phyloP scores from a whole-genome alignment of 2,888 invertebrate genomes.

The Cephus spinipes region DNA sequence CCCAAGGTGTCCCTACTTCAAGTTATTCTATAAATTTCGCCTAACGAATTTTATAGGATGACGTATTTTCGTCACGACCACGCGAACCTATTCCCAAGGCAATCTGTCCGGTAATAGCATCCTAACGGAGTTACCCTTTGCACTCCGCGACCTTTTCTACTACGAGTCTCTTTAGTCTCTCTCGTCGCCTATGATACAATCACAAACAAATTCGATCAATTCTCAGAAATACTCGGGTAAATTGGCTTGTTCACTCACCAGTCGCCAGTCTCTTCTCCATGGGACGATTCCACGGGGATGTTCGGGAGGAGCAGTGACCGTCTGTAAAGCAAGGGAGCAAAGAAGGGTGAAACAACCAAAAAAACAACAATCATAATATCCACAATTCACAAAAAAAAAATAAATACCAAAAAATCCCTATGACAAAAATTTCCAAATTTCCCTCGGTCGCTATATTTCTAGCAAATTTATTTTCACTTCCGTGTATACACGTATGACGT shows the following conservation, averaged over 20 bases:
- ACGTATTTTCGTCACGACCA: constrained; percentile 36
- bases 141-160: constrained; percentile 24
- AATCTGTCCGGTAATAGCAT: constrained; percentile 45
- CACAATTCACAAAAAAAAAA: neutral
- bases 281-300: neutral
- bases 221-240: constrained; percentile 34
- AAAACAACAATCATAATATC: constrained; percentile 19
- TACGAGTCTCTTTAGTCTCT: constrained; percentile 19
- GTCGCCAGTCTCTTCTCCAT: constrained; percentile 6
- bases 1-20: neutral
- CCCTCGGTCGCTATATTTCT: no score
- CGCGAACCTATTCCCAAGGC: constrained; percentile 44
- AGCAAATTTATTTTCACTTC: no score
- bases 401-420: neutral
- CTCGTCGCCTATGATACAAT: constrained; percentile 35
- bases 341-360: constrained; percentile 9
- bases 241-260: constrained; percentile 28
- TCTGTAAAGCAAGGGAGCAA: neutral
- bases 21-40: constrained; percentile 27
- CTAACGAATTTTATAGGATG: constrained; percentile 30
- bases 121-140: constrained; percentile 43
- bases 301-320: neutral
- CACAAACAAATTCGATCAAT: constrained; percentile 42
- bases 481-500: no score
- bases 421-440: neutral